Evolutionary conservation across 2,113 vertebrate genomes (phyloP).

Genomic region (Caloenas nicobarica): DNA sequence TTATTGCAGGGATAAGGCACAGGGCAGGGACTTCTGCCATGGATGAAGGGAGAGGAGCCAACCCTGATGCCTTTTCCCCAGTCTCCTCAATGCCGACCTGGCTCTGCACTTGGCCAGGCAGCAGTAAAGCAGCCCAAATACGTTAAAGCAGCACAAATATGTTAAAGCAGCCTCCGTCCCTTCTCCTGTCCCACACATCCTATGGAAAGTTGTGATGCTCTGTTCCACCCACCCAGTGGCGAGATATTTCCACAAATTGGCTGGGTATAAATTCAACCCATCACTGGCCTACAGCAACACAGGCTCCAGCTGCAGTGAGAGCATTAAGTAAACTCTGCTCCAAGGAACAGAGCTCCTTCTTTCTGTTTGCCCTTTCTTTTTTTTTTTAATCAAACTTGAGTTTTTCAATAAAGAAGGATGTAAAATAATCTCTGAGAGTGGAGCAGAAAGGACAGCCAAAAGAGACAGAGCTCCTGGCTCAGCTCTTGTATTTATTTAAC

Average conservation of each 20-base stretch:
- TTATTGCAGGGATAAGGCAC: neutral
- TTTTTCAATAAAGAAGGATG: slow-evolving; percentile 60
- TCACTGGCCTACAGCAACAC: neutral
- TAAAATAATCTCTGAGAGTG: slow-evolving; percentile 53
- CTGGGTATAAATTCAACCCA: slow-evolving; percentile 35
- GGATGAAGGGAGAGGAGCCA: neutral
- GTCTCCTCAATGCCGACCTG: neutral
- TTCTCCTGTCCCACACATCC: neutral
- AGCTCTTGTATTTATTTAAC: slow-evolving; percentile 61
- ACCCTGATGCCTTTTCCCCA: neutral
- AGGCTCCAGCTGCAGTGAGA: neutral
- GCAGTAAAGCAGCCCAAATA: neutral
- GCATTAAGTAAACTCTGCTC: neutral
- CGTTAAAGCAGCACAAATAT: neutral
- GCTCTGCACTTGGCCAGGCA: neutral
- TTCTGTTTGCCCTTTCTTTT: neutral
- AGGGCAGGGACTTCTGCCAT: neutral
- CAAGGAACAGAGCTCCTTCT: slow-evolving; percentile 10
- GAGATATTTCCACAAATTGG: neutral
- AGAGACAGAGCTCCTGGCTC: slow-evolving; percentile 47
- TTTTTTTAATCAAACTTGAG: neutral
- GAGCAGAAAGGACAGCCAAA: slow-evolving; percentile 6
- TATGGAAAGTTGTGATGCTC: neutral
- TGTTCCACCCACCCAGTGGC: neutral
- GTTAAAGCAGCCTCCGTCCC: neutral